Conservation (phyloP, 2,888 invertebrate genomes). For the Spialia ferax region DNA sequence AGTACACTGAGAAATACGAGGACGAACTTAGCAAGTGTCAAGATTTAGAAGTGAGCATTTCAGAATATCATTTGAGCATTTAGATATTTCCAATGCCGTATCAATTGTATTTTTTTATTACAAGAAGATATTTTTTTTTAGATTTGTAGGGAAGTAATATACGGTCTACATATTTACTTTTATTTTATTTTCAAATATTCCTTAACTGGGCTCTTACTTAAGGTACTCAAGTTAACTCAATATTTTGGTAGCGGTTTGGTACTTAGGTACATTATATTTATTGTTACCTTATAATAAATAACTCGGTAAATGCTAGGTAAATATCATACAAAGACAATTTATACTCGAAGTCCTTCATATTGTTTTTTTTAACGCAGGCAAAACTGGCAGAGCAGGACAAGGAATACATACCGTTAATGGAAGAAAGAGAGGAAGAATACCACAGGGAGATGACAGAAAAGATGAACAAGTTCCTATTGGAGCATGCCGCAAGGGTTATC, state of each 20-base stretch:
- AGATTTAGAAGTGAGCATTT: slow-evolving; percentile 68
- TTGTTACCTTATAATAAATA: too few relatives aligned
- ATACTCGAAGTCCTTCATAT: not conserved
- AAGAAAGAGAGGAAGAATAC: slow-evolving; percentile 86
- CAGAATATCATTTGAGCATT: not conserved
- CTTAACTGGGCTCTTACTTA: too few relatives aligned
- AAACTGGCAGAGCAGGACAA: slow-evolving; percentile 83
- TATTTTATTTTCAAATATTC: too few relatives aligned
- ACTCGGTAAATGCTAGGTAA: too few relatives aligned
- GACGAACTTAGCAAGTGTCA: slow-evolving; percentile 75
- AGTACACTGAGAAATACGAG: slow-evolving; percentile 78
- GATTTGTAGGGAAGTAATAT: too few relatives aligned
- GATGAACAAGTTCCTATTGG: slow-evolving; percentile 73
- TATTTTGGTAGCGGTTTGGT: too few relatives aligned
- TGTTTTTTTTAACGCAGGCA: slow-evolving; percentile 54
- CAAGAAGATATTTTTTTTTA: too few relatives aligned
- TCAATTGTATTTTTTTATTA: too few relatives aligned
- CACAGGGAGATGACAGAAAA: slow-evolving; percentile 82
- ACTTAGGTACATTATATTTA: too few relatives aligned
- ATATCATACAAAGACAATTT: too few relatives aligned
- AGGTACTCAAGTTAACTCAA: too few relatives aligned
- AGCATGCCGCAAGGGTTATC: slow-evolving; percentile 76
- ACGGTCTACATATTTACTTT: too few relatives aligned
- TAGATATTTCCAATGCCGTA: not conserved
- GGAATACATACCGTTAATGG: slow-evolving; percentile 84